A percentile compares a stretch with the other conserved stretches of the same genome.
Evolutionary conservation across 1,140 invertebrate genomes (phyloP).

Genomic region (Camponotus floridanus): DNA sequence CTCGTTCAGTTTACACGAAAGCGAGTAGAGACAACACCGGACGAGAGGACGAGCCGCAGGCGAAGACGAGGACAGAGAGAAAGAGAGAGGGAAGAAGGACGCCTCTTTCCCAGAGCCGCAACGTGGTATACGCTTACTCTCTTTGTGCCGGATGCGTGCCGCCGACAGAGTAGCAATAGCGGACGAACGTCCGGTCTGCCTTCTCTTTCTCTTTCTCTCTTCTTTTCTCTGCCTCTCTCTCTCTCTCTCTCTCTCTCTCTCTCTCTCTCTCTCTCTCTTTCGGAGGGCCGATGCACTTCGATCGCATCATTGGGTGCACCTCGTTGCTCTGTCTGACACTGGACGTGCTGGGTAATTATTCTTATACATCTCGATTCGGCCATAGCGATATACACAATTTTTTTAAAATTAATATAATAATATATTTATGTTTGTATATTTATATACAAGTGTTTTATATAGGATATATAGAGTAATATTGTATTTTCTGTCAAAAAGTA

Average conservation of each 20-base stretch:
- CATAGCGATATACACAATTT: neutral
- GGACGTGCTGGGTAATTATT: constrained; percentile 61
- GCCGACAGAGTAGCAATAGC: constrained; percentile 81
- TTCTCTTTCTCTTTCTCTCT: constrained; percentile 52
- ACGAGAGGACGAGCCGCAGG: constrained; percentile 44
- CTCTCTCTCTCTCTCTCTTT: constrained; percentile 12
- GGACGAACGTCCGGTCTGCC: constrained; percentile 83
- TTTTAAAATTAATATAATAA: neutral
- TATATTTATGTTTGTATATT: too few relatives aligned
- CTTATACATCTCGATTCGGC: constrained; percentile 3
- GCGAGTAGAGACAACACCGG: constrained; percentile 56
- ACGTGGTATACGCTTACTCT: constrained; percentile 75
- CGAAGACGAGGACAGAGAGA: neutral
- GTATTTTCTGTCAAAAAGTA: too few relatives aligned
- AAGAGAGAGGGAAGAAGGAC: constrained; percentile 62
- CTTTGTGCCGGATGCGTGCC: constrained; percentile 82
- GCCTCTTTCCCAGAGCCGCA: constrained; percentile 79
- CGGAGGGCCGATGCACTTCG: constrained; percentile 78
- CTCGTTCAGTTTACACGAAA: constrained; percentile 56
- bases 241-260: constrained; percentile 38
- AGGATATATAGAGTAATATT: too few relatives aligned
- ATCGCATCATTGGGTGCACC: constrained; percentile 73
- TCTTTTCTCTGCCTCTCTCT: constrained; percentile 25
- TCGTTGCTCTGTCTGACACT: constrained; percentile 46
- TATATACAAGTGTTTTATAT: too few relatives aligned